A percentile compares a stretch with the other conserved stretches of the same genome.
Conservation (phyloP, 2,888 invertebrate genomes). For the Copidosoma aretas region DNA sequence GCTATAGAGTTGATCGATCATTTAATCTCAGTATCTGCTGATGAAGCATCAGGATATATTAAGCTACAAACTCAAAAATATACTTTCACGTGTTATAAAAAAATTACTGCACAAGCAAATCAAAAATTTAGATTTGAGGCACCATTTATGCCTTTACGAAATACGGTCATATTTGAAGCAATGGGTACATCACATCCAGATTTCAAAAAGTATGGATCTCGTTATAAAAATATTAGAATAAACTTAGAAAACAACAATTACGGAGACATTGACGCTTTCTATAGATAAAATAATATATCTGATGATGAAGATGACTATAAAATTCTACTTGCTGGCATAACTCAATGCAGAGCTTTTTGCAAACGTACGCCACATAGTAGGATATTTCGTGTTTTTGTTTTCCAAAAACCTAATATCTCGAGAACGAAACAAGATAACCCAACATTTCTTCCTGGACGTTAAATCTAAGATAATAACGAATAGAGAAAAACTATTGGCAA, state of each 20-base stretch:
- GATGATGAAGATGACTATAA: conserved; percentile 47
- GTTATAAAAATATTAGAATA: conserved; percentile 29
- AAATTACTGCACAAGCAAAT: conserved; percentile 44
- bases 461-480: no score
- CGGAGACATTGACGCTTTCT: conserved; percentile 41
- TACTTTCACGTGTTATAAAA: no score
- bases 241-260: conserved; percentile 40
- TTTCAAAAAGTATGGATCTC: no score
- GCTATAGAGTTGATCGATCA: no score
- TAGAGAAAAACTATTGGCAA: no score
- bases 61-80: no score
- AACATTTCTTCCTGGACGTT: no score
- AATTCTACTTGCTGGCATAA: conserved; percentile 44
- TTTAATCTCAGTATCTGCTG: no score
- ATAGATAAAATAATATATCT: conserved; percentile 40
- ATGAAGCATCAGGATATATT: no score
- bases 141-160: conserved; percentile 47
- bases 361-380: conserved; percentile 38
- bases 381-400: no score
- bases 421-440: no score
- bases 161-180: conserved; percentile 46
- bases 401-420: no score
- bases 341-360: conserved; percentile 37
- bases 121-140: conserved; percentile 49
- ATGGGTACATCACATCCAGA: conserved; percentile 42